Conservation (phyloP, 2,797 vertebrate species). For the Gambelia wislizenii region DNA sequence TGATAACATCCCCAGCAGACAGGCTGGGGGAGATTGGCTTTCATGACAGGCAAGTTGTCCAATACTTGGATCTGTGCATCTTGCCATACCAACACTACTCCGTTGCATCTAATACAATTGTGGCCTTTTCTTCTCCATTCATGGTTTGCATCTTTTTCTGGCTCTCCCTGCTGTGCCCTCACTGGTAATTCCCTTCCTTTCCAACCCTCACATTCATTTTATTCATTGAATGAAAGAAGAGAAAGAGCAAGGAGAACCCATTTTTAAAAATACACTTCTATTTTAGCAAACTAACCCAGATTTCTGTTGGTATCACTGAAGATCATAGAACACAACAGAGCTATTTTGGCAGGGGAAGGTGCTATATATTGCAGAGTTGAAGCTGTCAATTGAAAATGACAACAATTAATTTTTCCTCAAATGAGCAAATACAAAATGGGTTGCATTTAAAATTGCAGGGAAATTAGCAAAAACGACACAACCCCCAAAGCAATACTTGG, state of each 20-base stretch:
- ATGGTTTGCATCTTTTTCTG: too few species aligned
- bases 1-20: too few species aligned
- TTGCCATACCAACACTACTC: too few species aligned
- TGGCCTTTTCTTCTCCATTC: too few species aligned
- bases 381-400: conserved; percentile 60
- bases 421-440: conserved; percentile 42
- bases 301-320: conserved; percentile 18
- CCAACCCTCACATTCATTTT: conserved; percentile 10
- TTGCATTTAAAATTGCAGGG: conserved; percentile 37
- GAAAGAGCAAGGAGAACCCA: neutral
- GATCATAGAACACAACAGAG: conserved; percentile 3
- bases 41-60: too few species aligned
- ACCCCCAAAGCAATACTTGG: conserved; percentile 2
- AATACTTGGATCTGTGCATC: too few species aligned
- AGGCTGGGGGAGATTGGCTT: too few species aligned
- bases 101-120: too few species aligned
- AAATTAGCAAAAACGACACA: neutral
- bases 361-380: conserved; percentile 36
- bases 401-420: conserved; percentile 52
- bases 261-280: conserved; percentile 52
- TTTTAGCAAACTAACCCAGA: neutral
- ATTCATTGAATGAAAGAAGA: conserved; percentile 45
- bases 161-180: neutral
- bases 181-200: conserved; percentile 16
- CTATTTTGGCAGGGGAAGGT: conserved; percentile 55